Conservation (phyloP, 2,797 vertebrate species). For the Pteronotus mesoamericanus region DNA sequence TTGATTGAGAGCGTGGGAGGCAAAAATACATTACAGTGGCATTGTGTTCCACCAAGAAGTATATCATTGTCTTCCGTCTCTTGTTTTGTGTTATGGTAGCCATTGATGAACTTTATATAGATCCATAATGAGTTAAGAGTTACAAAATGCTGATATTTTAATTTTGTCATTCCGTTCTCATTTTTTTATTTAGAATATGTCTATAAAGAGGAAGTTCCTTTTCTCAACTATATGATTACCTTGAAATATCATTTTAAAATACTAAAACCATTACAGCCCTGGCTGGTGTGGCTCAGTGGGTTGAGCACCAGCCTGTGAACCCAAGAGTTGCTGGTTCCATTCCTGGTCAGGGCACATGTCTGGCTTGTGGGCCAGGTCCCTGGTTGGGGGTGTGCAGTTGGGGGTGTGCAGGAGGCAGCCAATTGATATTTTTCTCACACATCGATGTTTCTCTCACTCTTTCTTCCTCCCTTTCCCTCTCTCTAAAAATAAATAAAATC, state of each 20-base stretch:
- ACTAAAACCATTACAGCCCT: not conserved
- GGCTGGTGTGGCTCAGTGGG: too few relatives aligned
- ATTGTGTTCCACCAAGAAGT: not conserved
- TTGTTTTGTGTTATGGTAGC: not conserved
- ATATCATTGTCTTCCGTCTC: not conserved
- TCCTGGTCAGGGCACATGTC: too few relatives aligned
- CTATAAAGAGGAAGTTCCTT: not conserved
- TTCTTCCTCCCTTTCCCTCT: too few relatives aligned
- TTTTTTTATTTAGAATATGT: not conserved
- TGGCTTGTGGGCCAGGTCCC: too few relatives aligned
- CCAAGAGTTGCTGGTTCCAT: too few relatives aligned
- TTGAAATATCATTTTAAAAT: not conserved
- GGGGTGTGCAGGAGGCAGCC: too few relatives aligned
- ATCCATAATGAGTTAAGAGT: not conserved
- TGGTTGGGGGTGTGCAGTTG: too few relatives aligned
- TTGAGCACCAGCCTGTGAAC: too few relatives aligned
- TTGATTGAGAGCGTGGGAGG: not conserved
- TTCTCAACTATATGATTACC: not conserved
- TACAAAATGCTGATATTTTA: not conserved
- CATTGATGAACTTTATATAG: not conserved
- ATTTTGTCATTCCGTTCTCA: not conserved
- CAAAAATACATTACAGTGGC: not conserved
- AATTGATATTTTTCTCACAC: too few relatives aligned
- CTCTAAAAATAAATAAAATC: too few relatives aligned
- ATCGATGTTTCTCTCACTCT: too few relatives aligned